Base-by-base conservation (phyloP, 2,888 invertebrate species). In the Deroplatys truncata region DNA sequence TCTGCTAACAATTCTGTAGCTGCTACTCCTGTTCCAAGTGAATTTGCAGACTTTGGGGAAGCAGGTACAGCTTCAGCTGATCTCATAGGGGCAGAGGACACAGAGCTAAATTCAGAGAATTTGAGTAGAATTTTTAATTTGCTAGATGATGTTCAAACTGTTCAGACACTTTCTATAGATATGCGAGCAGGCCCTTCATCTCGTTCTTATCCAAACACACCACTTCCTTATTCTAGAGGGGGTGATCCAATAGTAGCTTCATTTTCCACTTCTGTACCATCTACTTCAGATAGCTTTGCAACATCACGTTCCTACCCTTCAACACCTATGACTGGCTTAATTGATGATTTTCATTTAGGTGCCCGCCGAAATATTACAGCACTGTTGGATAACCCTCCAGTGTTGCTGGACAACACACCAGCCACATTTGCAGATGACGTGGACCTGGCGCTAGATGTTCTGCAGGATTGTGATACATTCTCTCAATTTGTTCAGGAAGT, bases 231-330 rank as follows among this genome's bases (percentile, higher is more conserved):
- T 84, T 49, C n/a, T 25, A 43, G 72, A 31, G 83, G 82, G 3
- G 43, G 90, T 16, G 90, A 90, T 89, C 93, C 93, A n/a, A 90
- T 92, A 56, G 92, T 92, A 56, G 91, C 92, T n/a, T 89, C 91
- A 10, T 93, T 92, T 85, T 91, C 92, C 15, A 90, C 92, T 16
- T 91, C 92, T 4, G 93, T 93, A 35, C 93, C 93, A 31, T 28
- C 85, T 56, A 92, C 92, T 88, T 92, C 92, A 88, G 92, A 92
- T 84, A 49, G 28, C 25, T 28, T 49, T 29, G n/a, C 85, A 25
- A 87, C 84, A 4, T 96, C 97, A 25, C 96, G 96, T 92, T 97
- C 97, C 0, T 97, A 97, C 93, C 97, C 97, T 35, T 96, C 97
- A 3, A 97, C 97, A 28, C 97, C 97, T 28, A 94, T 96, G 91